A percentile compares a stretch with the other conserved stretches of the same genome.
Conservation (phyloP, 2,888 invertebrate genomes). For the Machimus atricapillus region DNA sequence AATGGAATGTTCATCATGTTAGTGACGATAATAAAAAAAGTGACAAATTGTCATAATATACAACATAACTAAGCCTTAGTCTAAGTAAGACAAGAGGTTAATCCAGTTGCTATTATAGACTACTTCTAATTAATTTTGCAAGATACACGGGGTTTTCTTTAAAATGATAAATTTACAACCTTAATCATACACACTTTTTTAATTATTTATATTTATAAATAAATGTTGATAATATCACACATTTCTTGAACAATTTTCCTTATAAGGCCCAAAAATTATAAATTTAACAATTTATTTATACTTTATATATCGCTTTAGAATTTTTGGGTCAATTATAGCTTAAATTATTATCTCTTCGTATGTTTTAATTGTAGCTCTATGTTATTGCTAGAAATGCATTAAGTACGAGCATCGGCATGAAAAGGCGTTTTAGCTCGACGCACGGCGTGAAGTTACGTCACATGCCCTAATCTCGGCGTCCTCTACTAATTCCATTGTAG, state of each 20-base stretch:
- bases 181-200: slow-evolving; percentile 27
- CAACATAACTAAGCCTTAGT: not conserved
- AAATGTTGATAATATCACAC: slow-evolving; percentile 47
- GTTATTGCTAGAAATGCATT: slow-evolving; percentile 23
- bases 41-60: not conserved
- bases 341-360: slow-evolving; percentile 29
- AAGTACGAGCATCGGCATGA: not conserved
- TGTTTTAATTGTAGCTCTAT: slow-evolving; percentile 27
- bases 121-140: slow-evolving; percentile 16
- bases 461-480: not conserved
- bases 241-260: slow-evolving; percentile 46
- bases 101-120: not conserved
- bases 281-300: slow-evolving; percentile 15
- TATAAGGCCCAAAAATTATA: slow-evolving; percentile 36
- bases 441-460: not conserved
- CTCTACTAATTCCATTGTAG: not conserved
- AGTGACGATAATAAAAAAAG: not conserved
- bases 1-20: not conserved
- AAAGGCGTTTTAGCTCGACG: not conserved
- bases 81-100: not conserved
- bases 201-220: slow-evolving; percentile 35
- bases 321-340: slow-evolving; percentile 35
- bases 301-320: slow-evolving; percentile 33
- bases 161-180: slow-evolving; percentile 33
- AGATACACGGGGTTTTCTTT: slow-evolving; percentile 11